phyloP scores from a whole-genome alignment of 2,888 invertebrate genomes.

The Hanleya hanleyi region DNA sequence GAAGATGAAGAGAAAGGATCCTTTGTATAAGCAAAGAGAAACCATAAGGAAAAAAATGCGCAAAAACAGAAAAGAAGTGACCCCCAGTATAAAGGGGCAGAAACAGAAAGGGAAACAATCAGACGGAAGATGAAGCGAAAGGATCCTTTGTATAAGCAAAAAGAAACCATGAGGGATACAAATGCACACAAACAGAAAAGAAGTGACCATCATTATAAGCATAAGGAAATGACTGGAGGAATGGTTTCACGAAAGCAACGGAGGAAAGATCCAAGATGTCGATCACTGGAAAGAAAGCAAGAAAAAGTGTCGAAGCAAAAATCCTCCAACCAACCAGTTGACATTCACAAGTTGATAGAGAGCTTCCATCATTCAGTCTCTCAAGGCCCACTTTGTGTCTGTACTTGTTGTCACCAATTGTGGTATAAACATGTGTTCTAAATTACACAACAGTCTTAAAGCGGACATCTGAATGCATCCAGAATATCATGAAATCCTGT shows the following conservation, averaged over 20 bases:
- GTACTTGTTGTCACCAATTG: conserved; percentile 31
- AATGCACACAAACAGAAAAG: not conserved
- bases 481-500: not conserved
- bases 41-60: no score
- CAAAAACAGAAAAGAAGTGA: no score
- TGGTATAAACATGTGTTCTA: conserved; percentile 21
- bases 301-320: no score
- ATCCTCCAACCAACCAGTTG: no score
- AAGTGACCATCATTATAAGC: conserved; percentile 11
- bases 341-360: no score
- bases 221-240: conserved; percentile 14
- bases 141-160: not conserved
- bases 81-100: no score
- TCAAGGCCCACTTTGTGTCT: conserved; percentile 29
- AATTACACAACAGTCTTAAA: not conserved
- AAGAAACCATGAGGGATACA: not conserved
- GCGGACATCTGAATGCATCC: not conserved
- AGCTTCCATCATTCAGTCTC: not conserved
- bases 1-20: not conserved
- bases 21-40: no score
- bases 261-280: not conserved
- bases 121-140: no score
- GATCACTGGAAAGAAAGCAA: no score
- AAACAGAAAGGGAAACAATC: no score
- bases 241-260: not conserved